Evolutionary conservation across 2,888 invertebrate species (phyloP).

Genomic region (Cheilosia scutellata): DNA sequence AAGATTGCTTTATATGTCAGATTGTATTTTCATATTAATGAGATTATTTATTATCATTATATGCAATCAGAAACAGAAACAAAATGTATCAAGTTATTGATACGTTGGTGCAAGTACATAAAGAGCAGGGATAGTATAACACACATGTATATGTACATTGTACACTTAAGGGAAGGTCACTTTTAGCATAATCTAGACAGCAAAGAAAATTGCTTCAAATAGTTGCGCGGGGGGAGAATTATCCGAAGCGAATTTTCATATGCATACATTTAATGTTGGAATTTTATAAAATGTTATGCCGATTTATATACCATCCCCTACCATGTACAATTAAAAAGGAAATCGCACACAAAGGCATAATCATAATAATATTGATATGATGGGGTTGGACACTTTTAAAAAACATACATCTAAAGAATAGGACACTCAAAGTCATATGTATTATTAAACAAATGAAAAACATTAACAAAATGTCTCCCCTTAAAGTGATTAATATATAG

Average conservation of each 20-base stretch:
- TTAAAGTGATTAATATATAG: neutral
- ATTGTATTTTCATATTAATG: neutral
- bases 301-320: neutral
- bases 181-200: neutral
- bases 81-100: neutral
- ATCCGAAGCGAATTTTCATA: neutral
- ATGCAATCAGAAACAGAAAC: neutral
- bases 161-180: conserved; percentile 15
- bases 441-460: neutral
- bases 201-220: neutral
- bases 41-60: neutral
- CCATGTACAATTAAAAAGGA: neutral
- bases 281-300: neutral
- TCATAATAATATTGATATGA: neutral
- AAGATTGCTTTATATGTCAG: neutral
- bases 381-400: neutral
- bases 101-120: neutral
- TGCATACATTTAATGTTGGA: neutral
- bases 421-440: neutral
- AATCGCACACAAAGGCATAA: conserved; percentile 2
- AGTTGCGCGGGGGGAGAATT: no score
- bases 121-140: neutral
- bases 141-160: neutral
- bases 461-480: neutral
- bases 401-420: neutral